Evolutionary conservation across 2,113 vertebrate genomes (phyloP).

Genomic region (Chamaetylas fuelleborni): DNA sequence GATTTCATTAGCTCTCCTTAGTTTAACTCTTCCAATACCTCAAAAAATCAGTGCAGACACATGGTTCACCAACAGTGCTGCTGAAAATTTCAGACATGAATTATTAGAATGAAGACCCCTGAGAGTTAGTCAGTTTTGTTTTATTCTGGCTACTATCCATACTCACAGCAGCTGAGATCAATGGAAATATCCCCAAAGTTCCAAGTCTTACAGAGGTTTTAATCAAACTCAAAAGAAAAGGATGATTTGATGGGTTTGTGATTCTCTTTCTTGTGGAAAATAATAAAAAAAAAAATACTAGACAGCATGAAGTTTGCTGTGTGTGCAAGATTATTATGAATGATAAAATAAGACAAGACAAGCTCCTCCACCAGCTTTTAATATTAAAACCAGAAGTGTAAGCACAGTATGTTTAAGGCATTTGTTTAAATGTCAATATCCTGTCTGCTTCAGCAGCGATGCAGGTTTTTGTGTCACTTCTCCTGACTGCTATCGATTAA

Average conservation of each 20-base stretch:
- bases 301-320: background rate
- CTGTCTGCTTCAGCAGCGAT: background rate
- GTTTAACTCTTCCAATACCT: background rate
- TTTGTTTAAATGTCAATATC: constrained; percentile 51
- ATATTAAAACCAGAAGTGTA: constrained; percentile 6
- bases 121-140: background rate
- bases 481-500: background rate
- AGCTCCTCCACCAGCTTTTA: background rate
- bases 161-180: background rate
- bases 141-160: background rate
- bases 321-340: background rate
- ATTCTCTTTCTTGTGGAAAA: background rate
- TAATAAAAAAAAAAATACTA: background rate
- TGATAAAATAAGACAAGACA: background rate
- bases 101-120: background rate
- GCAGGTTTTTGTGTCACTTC: constrained; percentile 15
- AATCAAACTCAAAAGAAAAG: background rate
- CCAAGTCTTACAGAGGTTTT: background rate
- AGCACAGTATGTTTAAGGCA: constrained; percentile 11
- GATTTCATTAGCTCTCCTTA: background rate
- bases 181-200: background rate
- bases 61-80: background rate
- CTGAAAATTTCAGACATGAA: background rate
- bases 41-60: background rate
- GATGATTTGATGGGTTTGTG: background rate